Evolutionary conservation across 2,113 vertebrate genomes (phyloP), one percentile per base, ranked within the genome.

Genomic region (Larimichthys crocea): DNA sequence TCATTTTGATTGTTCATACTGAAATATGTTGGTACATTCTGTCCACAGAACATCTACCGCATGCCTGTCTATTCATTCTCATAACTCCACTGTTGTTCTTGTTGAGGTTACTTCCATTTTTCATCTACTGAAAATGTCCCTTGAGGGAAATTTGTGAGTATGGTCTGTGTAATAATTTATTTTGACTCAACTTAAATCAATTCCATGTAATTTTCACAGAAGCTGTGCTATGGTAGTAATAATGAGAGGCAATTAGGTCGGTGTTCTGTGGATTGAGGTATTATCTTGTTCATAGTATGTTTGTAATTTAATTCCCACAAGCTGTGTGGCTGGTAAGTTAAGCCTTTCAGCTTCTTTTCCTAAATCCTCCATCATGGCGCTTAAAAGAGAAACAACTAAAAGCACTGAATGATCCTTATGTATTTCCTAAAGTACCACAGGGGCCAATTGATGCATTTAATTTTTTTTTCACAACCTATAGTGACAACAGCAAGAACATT

Each of bases 221-320:
- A 29, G 24, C 9, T 17, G 10, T 44, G 35, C 35, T 40, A 9
- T 1, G 35, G 31, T 44, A 15, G 59, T 16, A 69, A 49, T 69
- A 9, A n/a, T 6, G 9, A 19, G 3, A 53, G 74, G 50, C 31
- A 59, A 35, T 66, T 22, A 35, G 3, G 22, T 46, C 24, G 1
- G 3, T 40, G n/a, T 66, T 67, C 20, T 17, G 48, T 61, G 10
- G 46, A 52, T 62, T 50, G 4, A 40, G 10, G 14, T 16, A 20
- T 74, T 12, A 46, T 76, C 12, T 65, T 71, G 10, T 56, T 63
- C 5, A 4, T 16, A 42, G 29, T 42, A 29, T 52, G 9, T 26
- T 59, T 64, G 3, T n/a, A 64, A 22, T 77, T 56, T 52, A 10
- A 44, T 72, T 72, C 57, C 73, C 26, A 53, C 19, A 70, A 69